phyloP scores from a whole-genome alignment of 2,797 vertebrate species.

The Sebastes steindachneri region DNA sequence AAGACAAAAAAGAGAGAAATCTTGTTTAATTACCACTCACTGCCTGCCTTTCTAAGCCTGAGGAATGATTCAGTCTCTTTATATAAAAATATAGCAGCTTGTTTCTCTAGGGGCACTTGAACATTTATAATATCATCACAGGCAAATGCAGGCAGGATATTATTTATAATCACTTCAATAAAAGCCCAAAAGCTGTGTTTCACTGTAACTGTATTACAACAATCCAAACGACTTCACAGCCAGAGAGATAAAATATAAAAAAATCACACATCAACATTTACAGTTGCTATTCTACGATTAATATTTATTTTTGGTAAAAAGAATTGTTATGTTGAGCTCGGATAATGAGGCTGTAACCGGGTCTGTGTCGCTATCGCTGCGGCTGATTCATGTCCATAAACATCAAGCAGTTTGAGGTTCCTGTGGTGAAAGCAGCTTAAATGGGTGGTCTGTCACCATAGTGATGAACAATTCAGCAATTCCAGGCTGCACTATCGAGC shows the following conservation, averaged over 20 bases:
- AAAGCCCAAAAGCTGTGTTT: conserved; percentile 14
- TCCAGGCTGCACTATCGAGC: not conserved
- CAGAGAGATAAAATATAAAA: not conserved
- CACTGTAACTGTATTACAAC: conserved; percentile 9
- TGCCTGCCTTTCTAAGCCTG: not conserved
- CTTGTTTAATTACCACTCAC: not conserved
- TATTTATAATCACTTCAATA: conserved; percentile 10
- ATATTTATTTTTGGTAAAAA: too few relatives aligned
- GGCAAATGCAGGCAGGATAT: not conserved
- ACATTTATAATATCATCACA: not conserved
- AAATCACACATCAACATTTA: not conserved
- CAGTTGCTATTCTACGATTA: not conserved
- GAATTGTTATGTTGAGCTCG: not conserved
- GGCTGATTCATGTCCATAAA: conserved; percentile 34
- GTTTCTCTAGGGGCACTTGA: conserved; percentile 1
- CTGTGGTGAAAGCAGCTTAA: conserved; percentile 25
- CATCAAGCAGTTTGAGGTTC: conserved; percentile 34
- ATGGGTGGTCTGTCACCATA: conserved; percentile 40
- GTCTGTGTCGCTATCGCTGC: not conserved
- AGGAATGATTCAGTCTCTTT: not conserved
- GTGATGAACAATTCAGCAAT: conserved; percentile 37
- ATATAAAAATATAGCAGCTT: not conserved
- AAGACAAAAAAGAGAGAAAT: not conserved
- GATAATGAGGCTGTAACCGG: not conserved
- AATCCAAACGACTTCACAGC: not conserved